phyloP scores from a whole-genome alignment of 1,140 invertebrate species.

The Armadillidium nasatum region DNA sequence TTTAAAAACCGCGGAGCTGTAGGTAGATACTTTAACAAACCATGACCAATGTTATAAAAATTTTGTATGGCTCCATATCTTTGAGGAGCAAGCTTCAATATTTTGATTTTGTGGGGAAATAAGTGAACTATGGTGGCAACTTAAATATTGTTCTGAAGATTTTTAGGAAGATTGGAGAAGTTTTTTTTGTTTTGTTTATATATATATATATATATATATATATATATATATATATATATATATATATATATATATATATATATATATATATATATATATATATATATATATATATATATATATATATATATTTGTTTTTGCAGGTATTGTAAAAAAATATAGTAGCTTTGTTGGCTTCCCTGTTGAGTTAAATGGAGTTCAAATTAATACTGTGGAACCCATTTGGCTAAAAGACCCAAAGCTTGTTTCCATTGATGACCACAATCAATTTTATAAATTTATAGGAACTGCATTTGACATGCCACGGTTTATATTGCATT shows the following conservation, averaged over 20 bases:
- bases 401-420: conserved; percentile 90
- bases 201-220: too few species aligned
- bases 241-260: too few species aligned
- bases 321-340: conserved; percentile 88
- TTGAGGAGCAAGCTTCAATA: too few species aligned
- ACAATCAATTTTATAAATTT: conserved; percentile 86
- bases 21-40: too few species aligned
- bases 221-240: neutral
- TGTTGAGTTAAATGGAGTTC: conserved; percentile 83
- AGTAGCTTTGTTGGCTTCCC: conserved; percentile 94
- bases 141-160: too few species aligned
- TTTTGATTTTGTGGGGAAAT: too few species aligned
- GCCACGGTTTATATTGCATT: conserved; percentile 77
- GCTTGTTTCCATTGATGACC: conserved; percentile 72
- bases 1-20: too few species aligned
- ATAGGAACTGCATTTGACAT: conserved; percentile 77
- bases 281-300: conserved; percentile 5
- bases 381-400: conserved; percentile 75
- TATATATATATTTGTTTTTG: conserved; percentile 47
- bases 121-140: too few species aligned
- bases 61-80: too few species aligned
- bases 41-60: too few species aligned
- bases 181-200: too few species aligned
- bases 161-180: too few species aligned
- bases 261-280: neutral